phyloP scores from a whole-genome alignment of 2,113 vertebrate species.

The Chiloscyllium plagiosum region DNA sequence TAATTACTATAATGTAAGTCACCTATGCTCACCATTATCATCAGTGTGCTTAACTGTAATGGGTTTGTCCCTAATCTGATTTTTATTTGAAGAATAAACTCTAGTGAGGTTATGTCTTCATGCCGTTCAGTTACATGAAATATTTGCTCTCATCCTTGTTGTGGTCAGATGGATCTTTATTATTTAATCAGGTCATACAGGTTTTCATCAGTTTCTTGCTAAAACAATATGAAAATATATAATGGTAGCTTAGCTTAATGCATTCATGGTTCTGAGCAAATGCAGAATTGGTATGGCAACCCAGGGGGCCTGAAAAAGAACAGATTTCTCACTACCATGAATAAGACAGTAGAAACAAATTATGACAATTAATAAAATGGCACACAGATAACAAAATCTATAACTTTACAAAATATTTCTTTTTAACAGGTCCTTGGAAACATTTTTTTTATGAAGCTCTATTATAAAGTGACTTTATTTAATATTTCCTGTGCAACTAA shows the following conservation, averaged over 20 bases:
- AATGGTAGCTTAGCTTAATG: not conserved
- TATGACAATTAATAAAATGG: not conserved
- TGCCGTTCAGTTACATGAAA: not conserved
- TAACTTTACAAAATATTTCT: not conserved
- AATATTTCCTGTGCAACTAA: not conserved
- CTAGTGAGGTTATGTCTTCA: not conserved
- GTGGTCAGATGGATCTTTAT: not conserved
- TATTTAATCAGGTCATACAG: not conserved
- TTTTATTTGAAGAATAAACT: not conserved
- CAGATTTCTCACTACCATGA: not conserved
- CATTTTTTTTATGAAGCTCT: not conserved
- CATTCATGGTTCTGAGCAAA: not conserved
- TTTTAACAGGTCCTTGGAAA: not conserved
- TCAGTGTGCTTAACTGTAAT: not conserved
- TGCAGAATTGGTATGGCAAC: not conserved
- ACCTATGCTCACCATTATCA: not conserved
- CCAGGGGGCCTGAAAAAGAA: not conserved
- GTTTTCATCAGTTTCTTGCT: not conserved
- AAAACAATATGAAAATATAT: not conserved
- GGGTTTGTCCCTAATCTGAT: not conserved
- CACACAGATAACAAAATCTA: not conserved
- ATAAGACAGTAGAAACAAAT: not conserved
- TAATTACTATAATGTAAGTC: not conserved
- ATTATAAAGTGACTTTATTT: not conserved
- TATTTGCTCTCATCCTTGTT: not conserved